Evolutionary conservation across 2,797 vertebrate species (phyloP), one percentile per base, ranked within the genome.

Genomic region (Pelobates cultripes): DNA sequence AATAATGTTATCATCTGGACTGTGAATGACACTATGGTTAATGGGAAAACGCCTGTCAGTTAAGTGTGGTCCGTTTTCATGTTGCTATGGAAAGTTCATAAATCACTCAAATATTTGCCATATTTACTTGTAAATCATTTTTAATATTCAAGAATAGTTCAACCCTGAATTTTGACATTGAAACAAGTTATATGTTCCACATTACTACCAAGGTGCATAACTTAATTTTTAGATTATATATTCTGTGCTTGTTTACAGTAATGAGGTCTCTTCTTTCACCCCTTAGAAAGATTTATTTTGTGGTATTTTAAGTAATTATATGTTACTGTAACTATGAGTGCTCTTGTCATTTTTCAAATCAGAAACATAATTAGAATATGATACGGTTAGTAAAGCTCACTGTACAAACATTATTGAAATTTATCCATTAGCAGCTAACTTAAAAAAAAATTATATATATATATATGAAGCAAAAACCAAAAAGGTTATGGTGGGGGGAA

Each of bases 1-100:
- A 88, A 90, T 90, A 84, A 84, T 79, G 82, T 84, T 84, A 84
- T 79, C 82, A 84, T 84, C 72, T 84, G 82, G 82, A 84, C 82
- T 84, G 82, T 84, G 82, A 84, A 84, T 84, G 82, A 84, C 82
- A 84, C 82, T 53, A 76, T 79, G 74, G 72, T 84, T 84, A 84
- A 84, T 84, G 82, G 82, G 73, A 84, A 84, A 47, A 73, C 67
- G 67, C 72, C 77, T 84, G 82, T 84, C 82, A 84, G 82, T 79
- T 75, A 79, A 75, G 77, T 75, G 67, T 78, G 57, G 82, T 75
- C 82, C 77, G 73, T 79, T 75, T 75, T 75, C 77, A 75, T 79
- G 82, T 84, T 84, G 82, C 82, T 79, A 84, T 79, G 82, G 73
- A 84, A 84, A 84, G 82, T 84, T 84, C 73, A 84, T 84, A 84